Conservation (phyloP, 2,888 invertebrate genomes). For the Periphyllus acericola region DNA sequence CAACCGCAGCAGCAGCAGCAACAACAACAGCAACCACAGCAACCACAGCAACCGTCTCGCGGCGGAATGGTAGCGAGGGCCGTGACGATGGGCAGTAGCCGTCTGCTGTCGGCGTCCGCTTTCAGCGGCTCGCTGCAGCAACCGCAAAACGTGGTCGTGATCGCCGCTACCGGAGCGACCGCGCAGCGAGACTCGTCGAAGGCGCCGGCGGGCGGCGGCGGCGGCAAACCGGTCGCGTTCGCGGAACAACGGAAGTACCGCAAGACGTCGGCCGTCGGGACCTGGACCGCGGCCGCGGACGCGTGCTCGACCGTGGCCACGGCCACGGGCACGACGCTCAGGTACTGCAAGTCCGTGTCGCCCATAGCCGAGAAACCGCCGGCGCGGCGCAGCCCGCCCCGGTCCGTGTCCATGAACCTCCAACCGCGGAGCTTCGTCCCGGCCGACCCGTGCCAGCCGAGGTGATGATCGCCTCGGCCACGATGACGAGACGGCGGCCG, state of each 20-base stretch:
- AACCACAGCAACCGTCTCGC: background rate
- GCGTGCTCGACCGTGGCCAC: background rate
- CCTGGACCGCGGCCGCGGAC: background rate
- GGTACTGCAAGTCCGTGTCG: constrained; percentile 56
- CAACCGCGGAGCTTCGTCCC: background rate
- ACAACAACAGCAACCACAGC: background rate
- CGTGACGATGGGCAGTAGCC: constrained; percentile 13
- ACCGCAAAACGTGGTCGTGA: background rate
- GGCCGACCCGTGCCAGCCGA: constrained; percentile 23
- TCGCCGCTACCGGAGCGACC: background rate
- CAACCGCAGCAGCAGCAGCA: constrained; percentile 10
- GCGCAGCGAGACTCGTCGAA: background rate
- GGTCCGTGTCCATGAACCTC: constrained; percentile 58
- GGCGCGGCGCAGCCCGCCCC: constrained; percentile 35
- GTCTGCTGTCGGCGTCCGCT: constrained; percentile 35
- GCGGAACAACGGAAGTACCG: background rate
- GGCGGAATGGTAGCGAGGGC: constrained; percentile 25
- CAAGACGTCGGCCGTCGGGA: background rate
- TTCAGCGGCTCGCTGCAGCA: constrained; percentile 21
- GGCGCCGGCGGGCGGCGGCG: background rate
- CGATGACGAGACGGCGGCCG: background rate
- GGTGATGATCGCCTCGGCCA: background rate
- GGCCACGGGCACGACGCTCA: constrained; percentile 8
- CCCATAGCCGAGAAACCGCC: constrained; percentile 52
- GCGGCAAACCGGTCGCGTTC: background rate